Evolutionary conservation across 2,113 vertebrate genomes (phyloP).

Genomic region (Mionectes macconnelli): DNA sequence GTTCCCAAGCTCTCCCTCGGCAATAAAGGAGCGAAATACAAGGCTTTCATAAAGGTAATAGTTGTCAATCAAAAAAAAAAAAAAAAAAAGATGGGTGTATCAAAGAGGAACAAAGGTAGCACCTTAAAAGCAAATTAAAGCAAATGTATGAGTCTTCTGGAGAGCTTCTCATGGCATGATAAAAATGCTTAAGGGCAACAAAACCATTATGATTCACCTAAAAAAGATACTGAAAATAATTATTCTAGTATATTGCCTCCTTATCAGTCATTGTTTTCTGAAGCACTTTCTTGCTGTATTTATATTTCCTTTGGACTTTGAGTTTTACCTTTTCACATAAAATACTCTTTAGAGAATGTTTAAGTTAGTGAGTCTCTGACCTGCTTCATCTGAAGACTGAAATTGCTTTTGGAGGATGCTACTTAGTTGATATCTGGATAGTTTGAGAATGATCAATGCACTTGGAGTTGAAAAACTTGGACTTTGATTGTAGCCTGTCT

Average conservation of each 20-base stretch:
- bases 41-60: not conserved
- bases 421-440: not conserved
- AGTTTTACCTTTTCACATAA: not conserved
- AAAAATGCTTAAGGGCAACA: not conserved
- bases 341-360: not conserved
- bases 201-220: fast-evolving
- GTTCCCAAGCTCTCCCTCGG: not conserved
- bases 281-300: not conserved
- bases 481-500: not conserved
- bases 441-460: not conserved
- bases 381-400: not conserved
- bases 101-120: not conserved
- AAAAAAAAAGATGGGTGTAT: not conserved
- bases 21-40: not conserved
- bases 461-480: not conserved
- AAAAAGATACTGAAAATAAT: not conserved
- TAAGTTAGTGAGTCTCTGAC: not conserved
- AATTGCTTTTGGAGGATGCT: not conserved
- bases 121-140: not conserved
- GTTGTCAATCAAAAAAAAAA: not conserved
- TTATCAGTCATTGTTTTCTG: not conserved
- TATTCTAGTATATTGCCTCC: not conserved
- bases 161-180: not conserved
- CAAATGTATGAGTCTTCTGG: not conserved
- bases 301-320: not conserved